Base-by-base conservation (phyloP, 2,113 vertebrate species). In the Mohoua ochrocephala region DNA sequence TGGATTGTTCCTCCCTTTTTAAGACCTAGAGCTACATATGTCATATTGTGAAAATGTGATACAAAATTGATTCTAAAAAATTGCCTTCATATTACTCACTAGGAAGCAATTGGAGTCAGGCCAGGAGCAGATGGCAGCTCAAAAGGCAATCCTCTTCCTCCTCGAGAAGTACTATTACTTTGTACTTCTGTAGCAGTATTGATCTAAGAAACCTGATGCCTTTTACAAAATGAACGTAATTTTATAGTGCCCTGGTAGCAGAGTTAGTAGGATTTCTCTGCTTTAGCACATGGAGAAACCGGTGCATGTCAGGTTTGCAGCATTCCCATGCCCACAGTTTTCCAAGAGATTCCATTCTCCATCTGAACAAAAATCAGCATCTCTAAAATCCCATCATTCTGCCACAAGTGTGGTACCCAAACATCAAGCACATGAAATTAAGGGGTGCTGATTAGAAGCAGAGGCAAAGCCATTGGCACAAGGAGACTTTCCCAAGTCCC, bases 91-190 rank as follows among this genome's bases (percentile, higher is more conserved):
- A 93, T 96, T 94, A 94, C 80, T 93, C 69, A 79, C 92, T 88
- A 69, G 61, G 61, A 96, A 96, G 92, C 84, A 91, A 45, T 71
- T 96, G 96, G 96, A 95, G 89, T 81, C 88, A 93, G 76, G 79
- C 96, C 96, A 96, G 92, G 93, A 96, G 92, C 96, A 97, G 92
- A 96, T 96, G 96, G 96, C 88, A 96, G 50, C 92, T 96, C 93
- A 96, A 97, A 97, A 97, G 93, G 90, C 95, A 96, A 97, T 95
- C 92, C 90, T 84, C 64, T 96, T 87, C 91, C 91, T 96, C 86
- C 68, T 94, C 14, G 2, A 86, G 73, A 96, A 91, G 88, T 92
- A 93, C 80, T 89, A 73, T 94, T 96, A 84, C 91, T 93, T 94
- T 84, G 60, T 93, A 92, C 85, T 95, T 95, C 69, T 56, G 64